These are phyloP conservation scores for Drepana arcuata DNA, from an alignment of 1,140 invertebrate genomes.

Conservation along the genomic window DNA sequence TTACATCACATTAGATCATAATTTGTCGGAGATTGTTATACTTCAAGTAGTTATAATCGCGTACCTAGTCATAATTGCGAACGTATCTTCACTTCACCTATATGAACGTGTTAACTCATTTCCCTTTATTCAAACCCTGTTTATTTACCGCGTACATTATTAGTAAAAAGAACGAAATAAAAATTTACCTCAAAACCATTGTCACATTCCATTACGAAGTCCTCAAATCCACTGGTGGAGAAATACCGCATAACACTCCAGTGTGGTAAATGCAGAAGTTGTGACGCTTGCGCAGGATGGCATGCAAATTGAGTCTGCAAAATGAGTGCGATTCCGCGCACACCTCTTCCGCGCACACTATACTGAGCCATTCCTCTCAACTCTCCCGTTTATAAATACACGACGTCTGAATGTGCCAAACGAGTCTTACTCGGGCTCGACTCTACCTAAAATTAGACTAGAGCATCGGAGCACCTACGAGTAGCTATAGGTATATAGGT, in stretches of 20 bases:
- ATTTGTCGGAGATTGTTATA: no score
- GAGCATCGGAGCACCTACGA: no score
- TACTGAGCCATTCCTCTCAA: conserved; percentile 44
- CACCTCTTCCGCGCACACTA: conserved; percentile 20
- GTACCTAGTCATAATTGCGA: no score
- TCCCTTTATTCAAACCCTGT: no score
- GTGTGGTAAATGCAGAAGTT: conserved; percentile 1
- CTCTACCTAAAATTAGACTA: conserved; percentile 30
- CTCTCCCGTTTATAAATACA: conserved; percentile 56
- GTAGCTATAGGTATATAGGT: no score
- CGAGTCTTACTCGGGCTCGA: conserved; percentile 19
- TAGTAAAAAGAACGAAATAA: conserved; percentile 4
- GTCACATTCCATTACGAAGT: conserved; percentile 53
- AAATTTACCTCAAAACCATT: conserved; percentile 54
- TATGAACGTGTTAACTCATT: no score
- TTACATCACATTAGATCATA: no score
- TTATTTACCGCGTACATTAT: no score
- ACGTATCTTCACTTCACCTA: no score
- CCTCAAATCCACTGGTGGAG: conserved; percentile 40
- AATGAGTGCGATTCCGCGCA: conserved; percentile 12
- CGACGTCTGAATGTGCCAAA: conserved; percentile 38
- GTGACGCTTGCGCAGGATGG: conserved; percentile 5
- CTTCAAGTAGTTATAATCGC: no score
- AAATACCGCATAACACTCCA: conserved; percentile 38
- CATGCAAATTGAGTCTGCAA: conserved; percentile 11